Conservation (phyloP, 2,113 vertebrate species). For the Microcebus tavaratra region DNA sequence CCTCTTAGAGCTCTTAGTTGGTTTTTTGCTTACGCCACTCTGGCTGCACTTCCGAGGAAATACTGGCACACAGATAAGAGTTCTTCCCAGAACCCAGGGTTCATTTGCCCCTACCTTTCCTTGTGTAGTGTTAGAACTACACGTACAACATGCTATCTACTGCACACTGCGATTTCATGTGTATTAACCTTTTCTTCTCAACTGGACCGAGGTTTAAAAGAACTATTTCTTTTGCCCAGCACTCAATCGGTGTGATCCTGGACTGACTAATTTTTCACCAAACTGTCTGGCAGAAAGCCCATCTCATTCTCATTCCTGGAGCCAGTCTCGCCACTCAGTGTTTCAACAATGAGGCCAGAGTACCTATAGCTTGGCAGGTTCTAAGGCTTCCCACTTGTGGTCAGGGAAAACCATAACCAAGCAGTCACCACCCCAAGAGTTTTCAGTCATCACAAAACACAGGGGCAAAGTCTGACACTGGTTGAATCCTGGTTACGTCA, state of each 20-base stretch:
- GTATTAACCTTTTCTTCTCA: neutral
- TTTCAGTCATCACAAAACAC: neutral
- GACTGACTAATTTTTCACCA: neutral
- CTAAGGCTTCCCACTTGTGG: neutral
- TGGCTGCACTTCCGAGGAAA: neutral
- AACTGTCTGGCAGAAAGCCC: neutral
- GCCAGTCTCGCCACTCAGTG: neutral
- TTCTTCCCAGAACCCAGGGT: neutral
- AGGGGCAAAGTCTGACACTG: neutral
- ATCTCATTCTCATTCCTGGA: neutral
- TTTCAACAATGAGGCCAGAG: neutral
- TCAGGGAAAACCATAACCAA: neutral
- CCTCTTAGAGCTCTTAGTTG: neutral
- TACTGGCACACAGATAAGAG: accelerated
- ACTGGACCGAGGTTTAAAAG: neutral
- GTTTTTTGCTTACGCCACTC: neutral
- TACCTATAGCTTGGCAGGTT: neutral
- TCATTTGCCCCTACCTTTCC: neutral
- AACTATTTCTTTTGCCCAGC: neutral
- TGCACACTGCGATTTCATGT: accelerated
- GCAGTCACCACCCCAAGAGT: neutral
- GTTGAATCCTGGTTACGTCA: neutral
- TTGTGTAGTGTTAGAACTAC: neutral
- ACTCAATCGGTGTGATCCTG: neutral
- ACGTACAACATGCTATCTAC: neutral